Evolutionary conservation across 1,140 invertebrate species (phyloP).

Genomic region (Gryon sp.): DNA sequence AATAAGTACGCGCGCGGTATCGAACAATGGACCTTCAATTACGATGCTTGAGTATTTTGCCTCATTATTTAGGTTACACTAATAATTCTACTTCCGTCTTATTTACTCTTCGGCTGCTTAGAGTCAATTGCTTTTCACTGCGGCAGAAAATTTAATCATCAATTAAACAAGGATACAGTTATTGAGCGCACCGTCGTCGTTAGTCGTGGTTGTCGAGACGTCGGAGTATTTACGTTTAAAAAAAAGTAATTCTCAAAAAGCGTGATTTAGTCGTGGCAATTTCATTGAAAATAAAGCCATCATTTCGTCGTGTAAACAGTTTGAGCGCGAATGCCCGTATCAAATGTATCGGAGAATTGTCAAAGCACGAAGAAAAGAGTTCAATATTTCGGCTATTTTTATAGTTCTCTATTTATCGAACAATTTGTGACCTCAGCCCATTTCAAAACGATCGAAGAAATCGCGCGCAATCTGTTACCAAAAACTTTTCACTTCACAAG

Average conservation of each 20-base stretch:
- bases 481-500: slow-evolving; percentile 46
- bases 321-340: slow-evolving; percentile 1
- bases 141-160: slow-evolving; percentile 30
- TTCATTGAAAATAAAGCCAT: slow-evolving; percentile 41
- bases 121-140: slow-evolving; percentile 12
- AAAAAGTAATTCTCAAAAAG: slow-evolving; percentile 17
- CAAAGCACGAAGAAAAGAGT: neutral
- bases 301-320: slow-evolving; percentile 41
- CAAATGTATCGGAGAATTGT: slow-evolving; percentile 53
- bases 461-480: slow-evolving; percentile 54
- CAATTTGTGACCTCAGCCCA: slow-evolving; percentile 48
- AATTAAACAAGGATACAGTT: slow-evolving; percentile 38
- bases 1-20: slow-evolving; percentile 6
- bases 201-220: no score
- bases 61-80: slow-evolving; percentile 50
- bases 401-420: slow-evolving; percentile 48
- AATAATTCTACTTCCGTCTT: slow-evolving; percentile 44
- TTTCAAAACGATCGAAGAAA: slow-evolving; percentile 50
- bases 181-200: neutral
- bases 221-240: slow-evolving; percentile 11
- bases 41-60: slow-evolving; percentile 23
- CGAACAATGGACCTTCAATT: slow-evolving; percentile 36
- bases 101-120: slow-evolving; percentile 31
- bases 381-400: slow-evolving; percentile 49
- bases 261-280: slow-evolving; percentile 10